Evolutionary conservation across 2,113 vertebrate species (phyloP), one percentile per base, ranked within the genome.

Genomic region (Gopherus evgoodei): DNA sequence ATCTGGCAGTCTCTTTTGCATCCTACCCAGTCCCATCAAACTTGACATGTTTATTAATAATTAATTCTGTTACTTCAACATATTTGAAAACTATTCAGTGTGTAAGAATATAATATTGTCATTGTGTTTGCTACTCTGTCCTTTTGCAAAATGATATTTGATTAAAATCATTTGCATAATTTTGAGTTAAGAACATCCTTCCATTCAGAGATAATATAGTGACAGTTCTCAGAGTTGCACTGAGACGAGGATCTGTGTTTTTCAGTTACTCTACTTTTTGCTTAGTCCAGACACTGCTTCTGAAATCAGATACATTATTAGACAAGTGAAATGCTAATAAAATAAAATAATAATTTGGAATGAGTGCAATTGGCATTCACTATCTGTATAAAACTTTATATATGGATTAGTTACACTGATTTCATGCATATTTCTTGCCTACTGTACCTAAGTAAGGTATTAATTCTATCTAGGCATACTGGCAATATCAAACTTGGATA

Each of bases 31-130:
- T 47, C 82, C 14, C 53, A 92, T 88, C 93, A 78, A 86, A 88
- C 57, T 89, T 95, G 91, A 87, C 50, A 95, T 8, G 35, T 53
- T 38, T 84, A 90, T 69, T 97, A 93, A 97, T 65, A 93, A 96
- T 85, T 93, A 91, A 95, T 95, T 97, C 94, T 38, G 44, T 96
- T 91, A 94, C 57, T 80, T 86, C 8, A 90, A 92, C 19, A 10
- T 3, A 69, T 88, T 65, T 94, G 81, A 95, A 95, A 90, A 86
- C 24, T 83, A 88, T 17, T 94, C 93, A 88, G 35, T 44, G 14
- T 90, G 47, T 57, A 95, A 91, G 13, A 88, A 80, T 81, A 93
- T 89, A 91, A 56, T 4, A 44, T 11, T 84, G 44, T 86, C 85
- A 96, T 76, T 83, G 81, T 81, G 38, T 53, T 38, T 88, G 75